Conservation (phyloP, 2,888 invertebrate species). For the Cataglyphis altisquamis region DNA sequence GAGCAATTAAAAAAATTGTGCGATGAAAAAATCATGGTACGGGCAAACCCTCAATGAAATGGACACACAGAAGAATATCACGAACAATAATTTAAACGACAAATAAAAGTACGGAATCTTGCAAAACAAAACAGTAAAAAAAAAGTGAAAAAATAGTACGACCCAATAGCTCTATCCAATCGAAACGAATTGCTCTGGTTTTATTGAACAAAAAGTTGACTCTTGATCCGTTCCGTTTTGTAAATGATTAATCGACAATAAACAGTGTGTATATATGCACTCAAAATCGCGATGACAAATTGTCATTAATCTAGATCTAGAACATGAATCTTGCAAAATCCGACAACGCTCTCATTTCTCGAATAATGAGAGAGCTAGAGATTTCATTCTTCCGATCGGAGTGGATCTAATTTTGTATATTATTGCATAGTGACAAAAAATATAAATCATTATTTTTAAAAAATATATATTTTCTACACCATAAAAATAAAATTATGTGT, state of each 20-base stretch:
- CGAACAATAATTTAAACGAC: conserved; percentile 34
- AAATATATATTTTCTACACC: neutral
- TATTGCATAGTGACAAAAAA: neutral
- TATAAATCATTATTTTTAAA: neutral
- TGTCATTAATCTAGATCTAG: neutral
- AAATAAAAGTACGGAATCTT: conserved; percentile 31
- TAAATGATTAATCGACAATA: conserved; percentile 26
- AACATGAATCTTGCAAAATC: conserved; percentile 4
- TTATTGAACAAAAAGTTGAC: conserved; percentile 42
- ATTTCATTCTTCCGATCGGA: neutral
- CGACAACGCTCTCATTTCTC: neutral
- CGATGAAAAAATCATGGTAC: neutral
- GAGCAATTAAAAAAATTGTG: neutral
- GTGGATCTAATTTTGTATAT: neutral
- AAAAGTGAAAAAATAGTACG: conserved; percentile 18
- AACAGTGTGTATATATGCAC: neutral
- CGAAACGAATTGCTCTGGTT: conserved; percentile 15
- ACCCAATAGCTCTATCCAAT: conserved; percentile 10
- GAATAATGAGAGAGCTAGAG: neutral
- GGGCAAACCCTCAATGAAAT: neutral
- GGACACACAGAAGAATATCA: conserved; percentile 18
- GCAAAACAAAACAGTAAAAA: conserved; percentile 26
- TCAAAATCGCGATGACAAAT: conserved; percentile 12
- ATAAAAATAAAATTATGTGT: neutral
- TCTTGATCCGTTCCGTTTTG: conserved; percentile 42